These are phyloP conservation scores for Melieria picta DNA, from an alignment of 2,888 invertebrate genomes.

Conservation along the genomic window DNA sequence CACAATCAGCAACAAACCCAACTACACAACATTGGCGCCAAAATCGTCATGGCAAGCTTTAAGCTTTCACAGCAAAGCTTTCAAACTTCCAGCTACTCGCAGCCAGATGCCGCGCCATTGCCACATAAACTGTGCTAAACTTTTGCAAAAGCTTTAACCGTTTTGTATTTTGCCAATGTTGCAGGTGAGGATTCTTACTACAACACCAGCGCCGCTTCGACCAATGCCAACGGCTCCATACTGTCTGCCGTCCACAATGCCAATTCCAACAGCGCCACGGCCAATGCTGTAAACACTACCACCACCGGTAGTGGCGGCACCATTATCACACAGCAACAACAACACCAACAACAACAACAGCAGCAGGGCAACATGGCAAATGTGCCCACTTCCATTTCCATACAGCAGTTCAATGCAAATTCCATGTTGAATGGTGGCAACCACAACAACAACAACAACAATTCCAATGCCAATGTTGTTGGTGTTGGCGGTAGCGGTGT, in stretches of 20 bases:
- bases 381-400: conserved; percentile 64
- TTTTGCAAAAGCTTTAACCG: no score
- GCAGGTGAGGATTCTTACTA: conserved; percentile 64
- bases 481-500: conserved; percentile 41
- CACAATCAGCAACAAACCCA: no score
- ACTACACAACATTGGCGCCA: no score
- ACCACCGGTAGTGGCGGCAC: conserved; percentile 57
- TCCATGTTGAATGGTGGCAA: conserved; percentile 51
- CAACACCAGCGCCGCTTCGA: conserved; percentile 54
- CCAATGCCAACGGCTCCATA: conserved; percentile 61
- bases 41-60: no score
- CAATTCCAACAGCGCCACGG: conserved; percentile 47
- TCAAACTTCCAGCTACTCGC: not conserved
- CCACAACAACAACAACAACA: conserved; percentile 34
- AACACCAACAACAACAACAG: conserved; percentile 43
- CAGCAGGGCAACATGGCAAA: conserved; percentile 2
- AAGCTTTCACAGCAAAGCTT: conserved; percentile 4
- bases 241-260: conserved; percentile 64
- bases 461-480: conserved; percentile 40
- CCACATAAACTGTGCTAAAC: no score
- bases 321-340: conserved; percentile 51
- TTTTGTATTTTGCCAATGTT: not conserved
- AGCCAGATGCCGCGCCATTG: not conserved
- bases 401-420: conserved; percentile 64
- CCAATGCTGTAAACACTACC: conserved; percentile 55